A percentile compares a stretch with the other conserved stretches of the same genome.
phyloP scores from a whole-genome alignment of 2,888 invertebrate genomes.

The Myopa testacea region DNA sequence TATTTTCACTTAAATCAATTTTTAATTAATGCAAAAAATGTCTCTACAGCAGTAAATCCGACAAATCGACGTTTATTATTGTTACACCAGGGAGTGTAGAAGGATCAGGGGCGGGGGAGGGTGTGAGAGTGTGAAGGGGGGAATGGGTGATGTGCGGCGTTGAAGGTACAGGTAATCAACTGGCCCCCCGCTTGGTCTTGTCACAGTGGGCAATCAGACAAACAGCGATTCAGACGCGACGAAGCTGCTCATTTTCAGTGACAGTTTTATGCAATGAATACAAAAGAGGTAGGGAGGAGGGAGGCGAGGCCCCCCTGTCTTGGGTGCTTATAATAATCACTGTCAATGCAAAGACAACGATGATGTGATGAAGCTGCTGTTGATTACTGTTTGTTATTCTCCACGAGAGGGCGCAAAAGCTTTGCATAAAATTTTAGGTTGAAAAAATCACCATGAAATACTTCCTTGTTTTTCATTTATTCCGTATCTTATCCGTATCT shows the following conservation, averaged over 20 bases:
- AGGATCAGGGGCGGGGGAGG: not conserved
- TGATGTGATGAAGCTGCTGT: not conserved
- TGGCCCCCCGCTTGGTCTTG: not conserved
- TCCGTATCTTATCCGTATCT: no score
- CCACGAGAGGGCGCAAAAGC: no score
- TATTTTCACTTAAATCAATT: slow-evolving; percentile 47
- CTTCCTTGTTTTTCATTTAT: no score
- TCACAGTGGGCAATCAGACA: not conserved
- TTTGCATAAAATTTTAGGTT: no score
- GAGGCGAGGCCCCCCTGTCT: no score
- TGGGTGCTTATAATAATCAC: not conserved
- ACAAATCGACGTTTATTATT: slow-evolving; percentile 43
- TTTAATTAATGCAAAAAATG: slow-evolving; percentile 62
- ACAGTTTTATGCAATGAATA: not conserved
- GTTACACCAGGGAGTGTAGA: not conserved
- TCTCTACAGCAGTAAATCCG: slow-evolving; percentile 49
- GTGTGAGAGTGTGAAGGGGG: not conserved
- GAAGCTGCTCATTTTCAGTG: not conserved
- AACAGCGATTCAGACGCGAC: not conserved
- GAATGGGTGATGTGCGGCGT: not conserved
- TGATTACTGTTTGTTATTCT: no score
- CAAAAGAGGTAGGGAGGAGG: no score
- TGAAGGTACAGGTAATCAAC: not conserved
- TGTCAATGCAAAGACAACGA: not conserved
- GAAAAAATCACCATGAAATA: no score